A percentile compares a stretch with the other conserved stretches of the same genome.
These are phyloP conservation scores for Frieseomelitta varia DNA, from an alignment of 1,140 invertebrate species.

Conservation along the genomic window DNA sequence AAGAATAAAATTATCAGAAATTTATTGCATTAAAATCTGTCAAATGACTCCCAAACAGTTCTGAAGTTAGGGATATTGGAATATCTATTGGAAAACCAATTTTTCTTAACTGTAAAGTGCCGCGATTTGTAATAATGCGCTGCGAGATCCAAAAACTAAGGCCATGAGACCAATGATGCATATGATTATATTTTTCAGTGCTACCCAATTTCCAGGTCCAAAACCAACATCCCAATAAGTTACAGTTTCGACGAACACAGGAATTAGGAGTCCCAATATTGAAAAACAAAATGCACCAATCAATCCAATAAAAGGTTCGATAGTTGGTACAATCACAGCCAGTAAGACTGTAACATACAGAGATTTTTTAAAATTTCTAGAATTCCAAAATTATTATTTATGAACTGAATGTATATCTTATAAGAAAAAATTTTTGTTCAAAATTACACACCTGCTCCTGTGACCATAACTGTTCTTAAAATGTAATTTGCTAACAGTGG, in stretches of 20 bases:
- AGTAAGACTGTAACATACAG: conserved; percentile 86
- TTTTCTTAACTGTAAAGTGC: conserved; percentile 53
- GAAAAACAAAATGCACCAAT: conserved; percentile 98
- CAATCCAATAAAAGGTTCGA: conserved; percentile 94
- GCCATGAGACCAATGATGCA: conserved; percentile 88
- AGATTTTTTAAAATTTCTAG: not conserved
- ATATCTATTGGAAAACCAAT: conserved; percentile 29
- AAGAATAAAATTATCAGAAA: conserved; percentile 27
- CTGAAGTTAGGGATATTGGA: conserved; percentile 10
- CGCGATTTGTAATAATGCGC: conserved; percentile 88
- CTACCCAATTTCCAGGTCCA: conserved; percentile 87
- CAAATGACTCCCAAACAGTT: conserved; percentile 14
- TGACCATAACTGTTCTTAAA: conserved; percentile 86
- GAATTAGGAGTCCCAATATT: conserved; percentile 95
- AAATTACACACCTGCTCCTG: conserved; percentile 83
- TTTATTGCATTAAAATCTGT: conserved; percentile 20
- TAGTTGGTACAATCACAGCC: conserved; percentile 93
- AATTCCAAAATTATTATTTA: not conserved
- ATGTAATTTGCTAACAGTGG: conserved; percentile 89
- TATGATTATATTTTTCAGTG: conserved; percentile 90
- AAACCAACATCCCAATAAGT: conserved; percentile 90
- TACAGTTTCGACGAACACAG: conserved; percentile 93
- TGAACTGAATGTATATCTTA: not conserved
- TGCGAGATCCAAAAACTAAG: conserved; percentile 90
- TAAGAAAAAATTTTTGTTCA: not conserved